phyloP scores from a whole-genome alignment of 1,140 invertebrate species.

The Pseudomyrmex flavicornis region DNA sequence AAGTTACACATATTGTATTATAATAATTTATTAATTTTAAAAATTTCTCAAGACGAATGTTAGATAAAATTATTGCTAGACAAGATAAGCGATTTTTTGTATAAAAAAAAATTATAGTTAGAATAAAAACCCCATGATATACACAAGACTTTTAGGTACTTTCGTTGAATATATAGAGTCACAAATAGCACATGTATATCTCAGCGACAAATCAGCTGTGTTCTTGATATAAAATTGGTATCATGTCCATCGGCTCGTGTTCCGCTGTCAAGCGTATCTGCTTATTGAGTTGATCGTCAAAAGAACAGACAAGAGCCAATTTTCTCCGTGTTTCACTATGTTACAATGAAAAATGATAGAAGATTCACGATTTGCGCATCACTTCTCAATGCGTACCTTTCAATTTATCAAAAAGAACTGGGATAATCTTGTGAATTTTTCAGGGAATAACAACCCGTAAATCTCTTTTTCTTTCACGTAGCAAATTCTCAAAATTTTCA shows the following conservation, averaged over 20 bases:
- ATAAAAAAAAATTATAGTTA: background rate
- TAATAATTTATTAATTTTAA: background rate
- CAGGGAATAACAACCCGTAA: background rate
- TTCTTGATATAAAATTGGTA: slow-evolving; percentile 23
- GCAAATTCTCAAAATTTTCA: background rate
- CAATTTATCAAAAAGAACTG: background rate
- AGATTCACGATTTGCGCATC: slow-evolving; percentile 16
- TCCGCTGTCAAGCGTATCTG: slow-evolving; percentile 19
- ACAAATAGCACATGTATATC: background rate
- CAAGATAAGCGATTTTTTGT: background rate
- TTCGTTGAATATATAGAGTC: background rate
- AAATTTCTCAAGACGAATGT: background rate
- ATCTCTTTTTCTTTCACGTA: background rate
- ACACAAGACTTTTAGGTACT: background rate
- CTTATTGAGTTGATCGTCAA: slow-evolving; percentile 16
- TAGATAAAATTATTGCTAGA: background rate
- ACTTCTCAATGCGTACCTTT: background rate
- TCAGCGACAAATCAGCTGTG: background rate
- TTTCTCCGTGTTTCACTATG: background rate
- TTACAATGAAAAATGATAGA: slow-evolving; percentile 28
- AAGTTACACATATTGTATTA: too few species aligned
- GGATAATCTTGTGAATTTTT: background rate
- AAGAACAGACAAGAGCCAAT: slow-evolving; percentile 4
- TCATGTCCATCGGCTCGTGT: slow-evolving; percentile 6
- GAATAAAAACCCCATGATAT: background rate